Conservation (phyloP, 1,140 invertebrate species). For the Drosophila sturtevanti region DNA sequence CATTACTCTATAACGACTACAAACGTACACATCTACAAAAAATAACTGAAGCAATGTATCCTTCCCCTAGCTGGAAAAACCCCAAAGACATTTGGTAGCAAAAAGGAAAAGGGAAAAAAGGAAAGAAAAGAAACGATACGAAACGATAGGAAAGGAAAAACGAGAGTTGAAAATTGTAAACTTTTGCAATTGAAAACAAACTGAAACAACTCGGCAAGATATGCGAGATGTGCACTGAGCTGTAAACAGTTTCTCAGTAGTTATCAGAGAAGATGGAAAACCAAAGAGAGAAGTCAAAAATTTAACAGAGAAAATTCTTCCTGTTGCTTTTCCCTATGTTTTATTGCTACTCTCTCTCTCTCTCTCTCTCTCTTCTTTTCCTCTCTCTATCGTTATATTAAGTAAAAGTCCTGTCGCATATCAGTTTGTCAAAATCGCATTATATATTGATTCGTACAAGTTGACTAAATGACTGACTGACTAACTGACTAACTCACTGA, state of each 20-base stretch:
- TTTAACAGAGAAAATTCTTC: background rate
- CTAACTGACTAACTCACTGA: background rate
- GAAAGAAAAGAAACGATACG: conserved; percentile 19
- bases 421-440: conserved; percentile 55
- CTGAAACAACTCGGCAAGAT: conserved; percentile 35
- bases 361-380: background rate
- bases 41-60: background rate
- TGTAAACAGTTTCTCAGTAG: conserved; percentile 40
- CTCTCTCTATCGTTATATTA: background rate
- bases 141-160: background rate
- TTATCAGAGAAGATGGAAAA: conserved; percentile 8
- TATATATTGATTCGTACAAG: conserved; percentile 57
- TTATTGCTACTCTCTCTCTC: no score
- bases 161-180: conserved; percentile 38
- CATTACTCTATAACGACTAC: conserved; percentile 16
- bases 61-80: conserved; percentile 3
- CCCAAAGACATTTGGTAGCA: background rate
- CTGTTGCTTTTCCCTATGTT: conserved; percentile 3
- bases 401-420: conserved; percentile 4
- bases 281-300: background rate
- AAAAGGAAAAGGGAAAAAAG: conserved; percentile 20
- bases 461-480: conserved; percentile 10
- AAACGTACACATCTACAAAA: background rate
- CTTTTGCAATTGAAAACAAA: conserved; percentile 68
- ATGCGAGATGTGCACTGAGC: conserved; percentile 38